Conservation (phyloP, 2,888 invertebrate species). For the Spisula solida region DNA sequence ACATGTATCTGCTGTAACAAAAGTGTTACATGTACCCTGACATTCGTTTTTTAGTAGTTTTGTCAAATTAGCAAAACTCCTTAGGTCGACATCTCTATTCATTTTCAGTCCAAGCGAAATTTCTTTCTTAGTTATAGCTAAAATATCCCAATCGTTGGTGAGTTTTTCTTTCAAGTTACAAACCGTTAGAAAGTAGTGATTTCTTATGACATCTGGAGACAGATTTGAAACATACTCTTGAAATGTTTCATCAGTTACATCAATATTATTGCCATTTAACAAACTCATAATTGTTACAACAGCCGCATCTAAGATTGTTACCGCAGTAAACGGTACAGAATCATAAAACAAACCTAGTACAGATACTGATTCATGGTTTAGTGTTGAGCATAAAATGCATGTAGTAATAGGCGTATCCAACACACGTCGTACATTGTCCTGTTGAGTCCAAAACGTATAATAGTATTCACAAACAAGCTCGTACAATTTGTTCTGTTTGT, state of each 20-base stretch:
- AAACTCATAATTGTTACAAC: constrained; percentile 46
- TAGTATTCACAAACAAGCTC: constrained; percentile 14
- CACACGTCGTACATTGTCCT: not conserved
- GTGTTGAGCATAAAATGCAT: constrained; percentile 37
- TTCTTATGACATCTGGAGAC: constrained; percentile 46
- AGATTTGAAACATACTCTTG: not conserved
- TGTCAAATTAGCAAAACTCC: constrained; percentile 39
- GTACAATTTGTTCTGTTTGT: constrained; percentile 14
- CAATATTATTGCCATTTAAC: constrained; percentile 17
- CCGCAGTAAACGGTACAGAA: constrained; percentile 27
- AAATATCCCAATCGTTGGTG: constrained; percentile 45
- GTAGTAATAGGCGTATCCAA: constrained; percentile 30
- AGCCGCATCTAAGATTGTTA: constrained; percentile 35
- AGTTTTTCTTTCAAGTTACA: constrained; percentile 29
- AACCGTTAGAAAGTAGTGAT: constrained; percentile 42
- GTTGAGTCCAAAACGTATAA: constrained; percentile 32
- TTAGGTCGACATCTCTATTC: not conserved
- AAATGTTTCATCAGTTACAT: not conserved
- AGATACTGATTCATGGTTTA: constrained; percentile 22
- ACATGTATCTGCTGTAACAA: constrained; percentile 8
- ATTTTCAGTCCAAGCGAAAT: constrained; percentile 32
- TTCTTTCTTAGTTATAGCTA: constrained; percentile 29
- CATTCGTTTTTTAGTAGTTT: constrained; percentile 48
- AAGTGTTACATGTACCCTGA: constrained; percentile 34
- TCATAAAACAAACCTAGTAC: constrained; percentile 46